Conservation (phyloP, 2,113 vertebrate genomes). For the Solea senegalensis region DNA sequence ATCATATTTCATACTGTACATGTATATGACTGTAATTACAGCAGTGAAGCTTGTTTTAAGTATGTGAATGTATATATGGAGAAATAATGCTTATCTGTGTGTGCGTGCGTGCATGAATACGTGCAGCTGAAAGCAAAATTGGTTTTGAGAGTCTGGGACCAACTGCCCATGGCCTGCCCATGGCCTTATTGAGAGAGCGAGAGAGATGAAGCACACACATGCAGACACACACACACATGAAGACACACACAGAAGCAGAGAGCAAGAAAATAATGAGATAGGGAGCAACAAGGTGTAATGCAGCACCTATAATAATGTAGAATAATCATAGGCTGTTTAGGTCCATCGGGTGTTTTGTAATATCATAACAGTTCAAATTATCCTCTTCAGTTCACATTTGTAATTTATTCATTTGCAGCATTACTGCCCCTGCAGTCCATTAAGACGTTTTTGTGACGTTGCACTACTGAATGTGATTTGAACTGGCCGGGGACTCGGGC, state of each 20-base stretch:
- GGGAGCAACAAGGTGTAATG: too few relatives aligned
- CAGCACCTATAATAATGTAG: too few relatives aligned
- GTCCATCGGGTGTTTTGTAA: too few relatives aligned
- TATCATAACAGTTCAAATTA: background rate
- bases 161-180: constrained; percentile 38
- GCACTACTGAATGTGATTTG: background rate
- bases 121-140: constrained; percentile 8
- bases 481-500: background rate
- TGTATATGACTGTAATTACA: too few relatives aligned
- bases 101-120: background rate
- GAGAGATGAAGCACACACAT: constrained; percentile 7
- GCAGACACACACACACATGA: background rate
- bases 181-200: constrained; percentile 26
- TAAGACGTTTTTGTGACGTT: background rate
- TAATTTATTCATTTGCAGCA: constrained; percentile 3
- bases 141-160: constrained; percentile 20
- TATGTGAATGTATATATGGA: too few relatives aligned
- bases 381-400: background rate
- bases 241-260: background rate
- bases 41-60: too few relatives aligned
- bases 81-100: background rate
- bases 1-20: too few relatives aligned
- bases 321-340: too few relatives aligned
- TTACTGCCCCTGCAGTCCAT: background rate
- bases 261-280: background rate